phyloP scores from a whole-genome alignment of 2,113 vertebrate species.

The Pseudolaguvia tuberculata region DNA sequence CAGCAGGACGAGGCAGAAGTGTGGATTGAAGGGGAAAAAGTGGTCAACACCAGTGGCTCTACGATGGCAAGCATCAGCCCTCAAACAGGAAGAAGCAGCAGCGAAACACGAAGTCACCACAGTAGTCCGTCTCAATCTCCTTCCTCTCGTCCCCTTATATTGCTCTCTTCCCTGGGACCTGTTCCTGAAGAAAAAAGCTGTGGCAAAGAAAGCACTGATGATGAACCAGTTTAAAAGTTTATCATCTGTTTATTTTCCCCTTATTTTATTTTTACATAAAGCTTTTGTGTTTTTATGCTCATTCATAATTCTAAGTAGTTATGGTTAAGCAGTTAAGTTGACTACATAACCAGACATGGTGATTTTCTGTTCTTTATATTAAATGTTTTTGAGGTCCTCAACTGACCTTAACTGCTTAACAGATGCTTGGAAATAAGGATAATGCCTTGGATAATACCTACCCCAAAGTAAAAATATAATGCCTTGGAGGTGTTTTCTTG shows the following conservation, averaged over 20 bases:
- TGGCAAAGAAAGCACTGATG: conserved; percentile 61
- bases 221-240: conserved; percentile 58
- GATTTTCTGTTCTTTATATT: not conserved
- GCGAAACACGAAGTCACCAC: conserved; percentile 29
- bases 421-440: no score
- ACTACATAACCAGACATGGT: not conserved
- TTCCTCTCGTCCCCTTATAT: conserved; percentile 47
- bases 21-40: conserved; percentile 58
- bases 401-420: no score
- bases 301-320: not conserved
- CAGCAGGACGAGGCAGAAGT: conserved; percentile 55
- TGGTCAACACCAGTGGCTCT: conserved; percentile 36
- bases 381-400: conserved; percentile 5
- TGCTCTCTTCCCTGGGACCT: conserved; percentile 48
- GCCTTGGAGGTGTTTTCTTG: no score
- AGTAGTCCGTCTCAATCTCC: conserved; percentile 51
- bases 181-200: conserved; percentile 40
- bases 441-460: no score
- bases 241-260: conserved; percentile 21
- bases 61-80: conserved; percentile 29
- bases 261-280: conserved; percentile 34
- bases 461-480: no score
- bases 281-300: conserved; percentile 49
- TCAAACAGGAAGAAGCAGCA: conserved; percentile 29
- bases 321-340: no score